Evolutionary conservation across 2,113 vertebrate genomes (phyloP), one percentile per base, ranked within the genome.

Genomic region (Pterocles gutturalis): DNA sequence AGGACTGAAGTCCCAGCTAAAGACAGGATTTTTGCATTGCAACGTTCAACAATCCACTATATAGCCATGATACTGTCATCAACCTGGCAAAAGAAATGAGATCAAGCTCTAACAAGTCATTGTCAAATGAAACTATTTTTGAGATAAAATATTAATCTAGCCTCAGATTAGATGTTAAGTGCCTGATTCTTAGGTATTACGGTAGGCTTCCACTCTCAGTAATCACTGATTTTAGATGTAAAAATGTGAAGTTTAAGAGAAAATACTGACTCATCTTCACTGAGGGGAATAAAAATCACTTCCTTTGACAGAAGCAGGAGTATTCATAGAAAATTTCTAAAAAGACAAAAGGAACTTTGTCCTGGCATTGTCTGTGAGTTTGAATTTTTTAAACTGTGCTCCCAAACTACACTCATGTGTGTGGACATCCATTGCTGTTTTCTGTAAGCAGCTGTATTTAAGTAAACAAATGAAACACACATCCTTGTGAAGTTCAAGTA

Each of bases 11-110:
- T 14, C 31, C 75, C 80, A 38, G 71, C 24, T 87, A 51, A 77
- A 87, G 33, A 54, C 16, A 65, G 17, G 24, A 83, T 89, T 91
- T 91, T 88, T 71, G 49, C 46, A 77, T 48, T 54, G 21, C 41
- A 66, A 1, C 49, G 0, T 73, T 90, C 36, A 80, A 17, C 20
- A 64, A 43, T 61, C 13, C 49, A 54, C 21, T 55, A 45, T 38
- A 57, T 1, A 85, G 31, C 31, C 36, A 54, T 43, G 33, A 16
- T 83, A 62, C 89, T 85, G 36, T 87, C 75, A 93, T 72, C 38
- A 61, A 46, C 61, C 61, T 86, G 70, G 54, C 45, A 91, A 87
- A 94, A 91, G n/a, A 89, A 85, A 87, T 65, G 45, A 92, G 34
- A 87, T 90, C 18, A 67, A 49, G 26, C 13, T 93, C 34, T 72